Evolutionary conservation across 2,797 vertebrate species (phyloP).

Genomic region (Mormyrops attenuatus): DNA sequence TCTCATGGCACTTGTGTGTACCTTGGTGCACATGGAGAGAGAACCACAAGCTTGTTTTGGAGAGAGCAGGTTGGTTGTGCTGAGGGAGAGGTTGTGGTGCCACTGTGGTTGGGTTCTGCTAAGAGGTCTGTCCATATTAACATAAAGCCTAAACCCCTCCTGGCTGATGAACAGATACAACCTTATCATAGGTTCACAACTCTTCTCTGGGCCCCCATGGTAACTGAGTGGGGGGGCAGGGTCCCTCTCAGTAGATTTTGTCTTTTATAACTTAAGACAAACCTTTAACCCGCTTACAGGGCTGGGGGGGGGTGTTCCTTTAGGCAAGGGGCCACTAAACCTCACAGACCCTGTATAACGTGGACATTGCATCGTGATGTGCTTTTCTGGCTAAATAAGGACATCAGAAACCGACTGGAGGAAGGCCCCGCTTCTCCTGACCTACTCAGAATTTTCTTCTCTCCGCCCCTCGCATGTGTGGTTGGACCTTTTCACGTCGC

Average conservation of each 20-base stretch:
- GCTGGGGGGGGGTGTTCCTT: background rate
- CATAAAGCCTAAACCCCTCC: background rate
- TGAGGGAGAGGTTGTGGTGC: background rate
- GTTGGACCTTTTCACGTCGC: background rate
- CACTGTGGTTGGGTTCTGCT: constrained; percentile 18
- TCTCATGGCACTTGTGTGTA: constrained; percentile 26
- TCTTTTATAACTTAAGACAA: background rate
- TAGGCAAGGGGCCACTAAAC: background rate
- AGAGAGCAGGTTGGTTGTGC: background rate
- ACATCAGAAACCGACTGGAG: background rate
- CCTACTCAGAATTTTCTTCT: background rate
- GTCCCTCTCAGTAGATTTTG: background rate
- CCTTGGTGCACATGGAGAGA: constrained; percentile 34
- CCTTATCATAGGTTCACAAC: background rate
- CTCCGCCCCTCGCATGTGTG: background rate
- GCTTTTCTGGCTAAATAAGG: constrained; percentile 3
- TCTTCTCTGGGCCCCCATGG: background rate
- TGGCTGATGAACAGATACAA: background rate
- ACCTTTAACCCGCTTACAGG: background rate
- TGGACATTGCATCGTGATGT: background rate
- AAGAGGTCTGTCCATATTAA: background rate
- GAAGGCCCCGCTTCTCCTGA: background rate
- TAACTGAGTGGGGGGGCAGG: background rate
- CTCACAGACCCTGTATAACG: background rate
- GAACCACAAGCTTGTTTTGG: constrained; percentile 33